Conservation (phyloP, 1,140 invertebrate species). For the Platyscapa corneri region DNA sequence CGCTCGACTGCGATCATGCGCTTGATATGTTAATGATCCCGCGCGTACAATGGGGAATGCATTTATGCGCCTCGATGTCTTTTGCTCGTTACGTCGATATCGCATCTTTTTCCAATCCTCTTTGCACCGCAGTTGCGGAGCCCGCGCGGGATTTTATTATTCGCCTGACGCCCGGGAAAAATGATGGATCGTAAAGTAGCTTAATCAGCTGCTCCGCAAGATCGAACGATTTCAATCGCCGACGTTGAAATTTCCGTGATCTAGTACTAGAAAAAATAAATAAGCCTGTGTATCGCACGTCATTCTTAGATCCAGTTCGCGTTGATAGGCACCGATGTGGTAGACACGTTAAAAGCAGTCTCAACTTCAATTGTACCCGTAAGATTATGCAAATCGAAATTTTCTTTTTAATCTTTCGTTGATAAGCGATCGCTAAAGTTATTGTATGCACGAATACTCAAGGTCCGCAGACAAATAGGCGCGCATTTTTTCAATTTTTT, state of each 20-base stretch:
- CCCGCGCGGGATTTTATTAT: not conserved
- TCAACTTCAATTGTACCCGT: conserved; percentile 18
- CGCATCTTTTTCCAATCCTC: not conserved
- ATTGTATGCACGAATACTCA: not conserved
- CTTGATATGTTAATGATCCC: conserved; percentile 13
- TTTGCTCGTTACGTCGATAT: not conserved
- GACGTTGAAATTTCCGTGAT: not conserved
- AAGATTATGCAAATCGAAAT: conserved; percentile 35
- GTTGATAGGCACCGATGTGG: not conserved
- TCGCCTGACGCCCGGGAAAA: not conserved
- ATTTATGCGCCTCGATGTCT: not conserved
- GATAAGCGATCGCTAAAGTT: conserved; percentile 7
- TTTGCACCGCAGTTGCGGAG: not conserved
- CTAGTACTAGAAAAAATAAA: conserved; percentile 5
- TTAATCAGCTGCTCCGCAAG: conserved; percentile 25
- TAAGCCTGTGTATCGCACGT: not conserved
- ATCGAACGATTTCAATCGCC: conserved; percentile 10
- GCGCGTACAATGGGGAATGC: not conserved
- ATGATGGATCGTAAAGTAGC: conserved; percentile 9
- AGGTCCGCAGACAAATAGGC: too few relatives aligned
- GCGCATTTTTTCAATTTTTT: too few relatives aligned
- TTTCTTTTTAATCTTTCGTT: conserved; percentile 19
- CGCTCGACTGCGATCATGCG: not conserved
- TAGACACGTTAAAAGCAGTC: not conserved
- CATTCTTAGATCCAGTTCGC: conserved; percentile 15